These are phyloP conservation scores for Diachasmimorpha longicaudata DNA, from an alignment of 1,140 invertebrate species.

Conservation along the genomic window DNA sequence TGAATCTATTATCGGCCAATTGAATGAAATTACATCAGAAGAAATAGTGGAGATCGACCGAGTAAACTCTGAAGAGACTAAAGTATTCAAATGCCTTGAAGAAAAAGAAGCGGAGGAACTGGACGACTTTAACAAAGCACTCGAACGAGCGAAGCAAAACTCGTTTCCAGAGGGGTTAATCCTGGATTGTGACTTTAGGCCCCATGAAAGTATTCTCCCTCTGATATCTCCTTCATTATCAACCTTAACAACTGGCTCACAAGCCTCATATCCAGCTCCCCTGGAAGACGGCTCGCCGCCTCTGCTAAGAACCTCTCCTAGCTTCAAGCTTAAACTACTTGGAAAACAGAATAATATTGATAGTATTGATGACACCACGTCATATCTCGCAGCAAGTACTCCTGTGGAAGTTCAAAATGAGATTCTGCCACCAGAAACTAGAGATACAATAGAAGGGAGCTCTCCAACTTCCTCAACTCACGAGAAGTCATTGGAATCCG, in stretches of 20 bases:
- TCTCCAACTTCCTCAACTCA: background rate
- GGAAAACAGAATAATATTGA: conserved; percentile 24
- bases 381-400: conserved; percentile 15
- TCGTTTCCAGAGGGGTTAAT: conserved; percentile 12
- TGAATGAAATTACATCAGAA: background rate
- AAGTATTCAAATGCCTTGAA: background rate
- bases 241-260: background rate
- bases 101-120: background rate
- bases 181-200: background rate
- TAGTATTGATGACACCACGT: conserved; percentile 17
- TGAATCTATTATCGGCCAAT: background rate
- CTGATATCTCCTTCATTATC: background rate
- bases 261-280: background rate
- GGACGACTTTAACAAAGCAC: background rate
- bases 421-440: background rate
- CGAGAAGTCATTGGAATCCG: background rate
- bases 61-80: background rate
- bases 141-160: background rate
- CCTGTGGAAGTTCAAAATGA: background rate
- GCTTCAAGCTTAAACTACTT: conserved; percentile 22
- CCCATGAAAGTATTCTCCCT: background rate
- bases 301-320: conserved; percentile 14
- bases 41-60: background rate
- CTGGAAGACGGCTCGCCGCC: background rate
- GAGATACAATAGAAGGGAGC: background rate